A percentile compares a stretch with the other conserved stretches of the same genome.
Evolutionary conservation across 2,113 vertebrate genomes (phyloP).

Genomic region (Seriola quinqueradiata): DNA sequence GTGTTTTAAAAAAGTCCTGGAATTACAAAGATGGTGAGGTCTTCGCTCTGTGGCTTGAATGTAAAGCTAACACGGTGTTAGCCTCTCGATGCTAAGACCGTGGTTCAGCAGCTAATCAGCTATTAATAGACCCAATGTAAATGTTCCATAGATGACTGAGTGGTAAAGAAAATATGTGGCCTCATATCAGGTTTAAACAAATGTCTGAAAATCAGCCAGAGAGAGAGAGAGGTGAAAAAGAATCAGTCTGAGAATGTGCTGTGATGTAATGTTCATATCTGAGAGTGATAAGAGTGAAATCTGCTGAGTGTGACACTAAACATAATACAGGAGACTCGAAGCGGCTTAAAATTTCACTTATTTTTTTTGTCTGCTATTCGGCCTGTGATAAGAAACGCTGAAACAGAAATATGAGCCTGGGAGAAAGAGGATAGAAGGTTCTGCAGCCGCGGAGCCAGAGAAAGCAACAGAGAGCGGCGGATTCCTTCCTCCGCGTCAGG

Average conservation of each 20-base stretch:
- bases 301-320: constrained; percentile 28
- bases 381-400: constrained; percentile 10
- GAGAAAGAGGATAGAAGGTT: background rate
- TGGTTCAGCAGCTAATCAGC: background rate
- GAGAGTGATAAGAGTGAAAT: constrained; percentile 45
- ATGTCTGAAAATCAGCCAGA: constrained; percentile 12
- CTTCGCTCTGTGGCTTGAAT: background rate
- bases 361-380: constrained; percentile 27
- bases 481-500: constrained; percentile 26
- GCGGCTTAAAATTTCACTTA: background rate
- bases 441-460: constrained; percentile 21
- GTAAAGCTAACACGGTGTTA: background rate
- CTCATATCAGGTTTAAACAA: constrained; percentile 12
- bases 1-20: too few species aligned
- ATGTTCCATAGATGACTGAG: constrained; percentile 22
- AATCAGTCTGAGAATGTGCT: constrained; percentile 87
- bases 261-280: constrained; percentile 79
- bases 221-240: constrained; percentile 72
- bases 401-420: constrained; percentile 2
- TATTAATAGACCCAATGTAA: constrained; percentile 14
- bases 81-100: background rate
- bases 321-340: constrained; percentile 9
- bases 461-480: constrained; percentile 3
- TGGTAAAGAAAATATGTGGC: constrained; percentile 20
- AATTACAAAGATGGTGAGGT: background rate